Evolutionary conservation across 2,113 vertebrate species (phyloP).

Genomic region (Cardinalis cardinalis): DNA sequence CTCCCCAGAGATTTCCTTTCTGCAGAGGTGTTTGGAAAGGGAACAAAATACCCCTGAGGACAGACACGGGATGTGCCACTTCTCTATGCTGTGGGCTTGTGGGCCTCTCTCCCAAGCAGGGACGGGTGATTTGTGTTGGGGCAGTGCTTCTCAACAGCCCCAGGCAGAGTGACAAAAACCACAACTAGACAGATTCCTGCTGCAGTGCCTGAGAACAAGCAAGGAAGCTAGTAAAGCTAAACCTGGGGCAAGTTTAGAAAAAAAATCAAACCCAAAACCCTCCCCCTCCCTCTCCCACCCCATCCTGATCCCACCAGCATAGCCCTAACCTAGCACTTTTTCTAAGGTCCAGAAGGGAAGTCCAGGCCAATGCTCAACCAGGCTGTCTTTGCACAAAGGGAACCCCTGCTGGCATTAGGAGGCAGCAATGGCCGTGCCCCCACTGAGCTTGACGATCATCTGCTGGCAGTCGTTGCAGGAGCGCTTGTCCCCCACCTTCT

Average conservation of each 20-base stretch:
- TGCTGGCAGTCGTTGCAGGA: conserved; percentile 95
- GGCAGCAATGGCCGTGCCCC: conserved; percentile 90
- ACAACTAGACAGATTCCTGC: neutral
- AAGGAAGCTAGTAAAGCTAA: conserved; percentile 19
- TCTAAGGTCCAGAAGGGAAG: conserved; percentile 1
- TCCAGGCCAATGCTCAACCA: neutral
- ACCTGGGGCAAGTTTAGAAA: neutral
- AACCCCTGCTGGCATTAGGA: conserved; percentile 55
- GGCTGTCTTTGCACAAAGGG: neutral
- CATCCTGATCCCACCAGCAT: neutral
- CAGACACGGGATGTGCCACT: neutral
- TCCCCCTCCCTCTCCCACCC: conserved; percentile 12
- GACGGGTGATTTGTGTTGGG: neutral
- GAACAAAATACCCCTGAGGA: neutral
- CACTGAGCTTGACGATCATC: conserved; percentile 90
- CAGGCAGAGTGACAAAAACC: neutral
- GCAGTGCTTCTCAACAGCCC: neutral
- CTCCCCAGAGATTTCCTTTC: neutral
- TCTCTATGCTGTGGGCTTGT: neutral
- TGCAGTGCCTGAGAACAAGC: neutral
- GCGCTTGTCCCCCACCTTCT: conserved; percentile 93
- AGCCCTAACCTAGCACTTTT: conserved; percentile 31
- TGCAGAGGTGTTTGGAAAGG: neutral
- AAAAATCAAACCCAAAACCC: neutral
- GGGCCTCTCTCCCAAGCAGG: neutral